Evolutionary conservation across 2,797 vertebrate genomes (phyloP), one percentile per base, ranked within the genome.

Genomic region (Paguma larvata): DNA sequence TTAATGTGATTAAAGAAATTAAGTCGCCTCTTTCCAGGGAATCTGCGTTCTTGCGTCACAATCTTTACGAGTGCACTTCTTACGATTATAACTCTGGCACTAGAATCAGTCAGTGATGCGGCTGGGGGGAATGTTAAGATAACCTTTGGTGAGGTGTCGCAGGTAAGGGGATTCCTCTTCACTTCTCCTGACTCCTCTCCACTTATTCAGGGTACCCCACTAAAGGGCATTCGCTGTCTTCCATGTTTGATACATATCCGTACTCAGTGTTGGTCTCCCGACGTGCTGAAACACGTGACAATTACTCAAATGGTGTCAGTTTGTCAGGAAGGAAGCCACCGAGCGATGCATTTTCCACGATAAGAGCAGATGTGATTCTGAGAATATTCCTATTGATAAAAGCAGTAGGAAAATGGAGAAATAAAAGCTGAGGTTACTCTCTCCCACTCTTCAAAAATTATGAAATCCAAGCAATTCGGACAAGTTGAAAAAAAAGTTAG

Each of bases 61-160:
- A 23, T 32, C n/a, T 56, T 70, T 48, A 46, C 19, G 41, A 23
- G 6, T 6, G 19, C 2, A 2, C 15, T 53, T 72, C 44, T 38
- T 1, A 63, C 18, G 14, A 38, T 30, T 23, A 30, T 2, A 70
- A 2, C 6, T n/a, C 78, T 72, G 89, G 78, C 56, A 41, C 14
- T 65, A n/a, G 89, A 85, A 90, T 98, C 92, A 59, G 77, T 85
- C 91, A 90, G 93, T 94, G 95, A 89, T 93, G 16, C 23, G 84
- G 4, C 65, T 56, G 82, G 53, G 72, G 41, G 53, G 56, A 94
- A 97, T 72, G 88, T 95, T 63, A 65, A 0, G 72, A 98, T 97
- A 97, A 98, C 92, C 92, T 98, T 90, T 95, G 93, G 97, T 94
- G 4, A 93, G 68, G 91, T 97, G 93, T 94, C 95, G 89, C 83